Conservation (phyloP, 1,140 invertebrate species). For the Orius laevigatus region DNA sequence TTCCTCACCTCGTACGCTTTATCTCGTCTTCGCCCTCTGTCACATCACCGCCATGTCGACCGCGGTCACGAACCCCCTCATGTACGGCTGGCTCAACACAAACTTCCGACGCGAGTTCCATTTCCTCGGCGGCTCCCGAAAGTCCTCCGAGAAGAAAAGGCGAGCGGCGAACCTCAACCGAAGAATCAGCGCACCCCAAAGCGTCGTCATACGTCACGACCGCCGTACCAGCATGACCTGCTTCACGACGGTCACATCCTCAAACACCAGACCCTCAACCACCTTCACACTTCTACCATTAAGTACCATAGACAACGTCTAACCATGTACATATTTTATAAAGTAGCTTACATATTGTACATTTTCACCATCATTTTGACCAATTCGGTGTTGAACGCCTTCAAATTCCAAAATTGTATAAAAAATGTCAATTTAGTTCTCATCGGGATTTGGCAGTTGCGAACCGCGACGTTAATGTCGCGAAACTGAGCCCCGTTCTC, state of each 20-base stretch:
- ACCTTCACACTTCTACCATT: constrained; percentile 15
- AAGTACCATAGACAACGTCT: not conserved
- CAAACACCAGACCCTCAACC: constrained; percentile 16
- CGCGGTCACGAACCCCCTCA: constrained; percentile 34
- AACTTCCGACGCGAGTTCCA: constrained; percentile 30
- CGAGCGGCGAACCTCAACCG: constrained; percentile 4
- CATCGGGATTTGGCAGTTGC: too few species aligned
- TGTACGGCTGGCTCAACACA: constrained; percentile 39
- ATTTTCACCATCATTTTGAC: too few species aligned
- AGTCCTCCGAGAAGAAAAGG: constrained; percentile 8
- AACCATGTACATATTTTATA: too few species aligned
- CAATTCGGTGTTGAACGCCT: too few species aligned
- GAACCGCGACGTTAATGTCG: too few species aligned
- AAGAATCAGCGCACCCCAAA: constrained; percentile 13
- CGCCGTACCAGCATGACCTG: constrained; percentile 19
- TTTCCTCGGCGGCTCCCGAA: constrained; percentile 11
- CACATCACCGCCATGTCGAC: constrained; percentile 40
- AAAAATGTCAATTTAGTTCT: too few species aligned
- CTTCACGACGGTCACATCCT: constrained; percentile 20
- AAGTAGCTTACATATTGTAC: too few species aligned
- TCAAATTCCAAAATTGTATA: too few species aligned
- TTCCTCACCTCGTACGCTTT: constrained; percentile 24
- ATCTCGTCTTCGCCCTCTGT: constrained; percentile 34
- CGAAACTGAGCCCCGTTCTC: too few species aligned
- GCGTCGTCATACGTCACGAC: constrained; percentile 16